Evolutionary conservation across 2,797 vertebrate genomes (phyloP), one percentile per base, ranked within the genome.

Genomic region (Podargus strigoides): DNA sequence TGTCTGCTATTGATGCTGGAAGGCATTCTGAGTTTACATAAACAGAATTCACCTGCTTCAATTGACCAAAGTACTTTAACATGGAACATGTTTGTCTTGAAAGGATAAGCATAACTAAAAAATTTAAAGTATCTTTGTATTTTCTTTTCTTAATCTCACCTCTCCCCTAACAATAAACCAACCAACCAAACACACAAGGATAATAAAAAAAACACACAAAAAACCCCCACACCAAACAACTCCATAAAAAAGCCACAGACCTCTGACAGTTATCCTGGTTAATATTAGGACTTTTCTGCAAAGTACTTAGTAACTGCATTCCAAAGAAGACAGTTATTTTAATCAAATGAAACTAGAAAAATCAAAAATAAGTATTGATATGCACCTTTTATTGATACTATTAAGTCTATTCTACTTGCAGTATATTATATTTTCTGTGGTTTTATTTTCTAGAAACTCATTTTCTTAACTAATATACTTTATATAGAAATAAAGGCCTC

Each of bases 101-200:
- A 77, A 84, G 12, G 1, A 5, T 46, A 86, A 58, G 6, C 18
- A 19, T n/a, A 59, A 81, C 12, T 50, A 60, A 79, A 85, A 63
- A 44, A 12, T 3, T 5, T 58, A 2, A 67, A 42, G 10, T 74
- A n/a, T 4, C 14, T 84, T 23, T 20, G 1, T 13, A 60, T 64
- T 75, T 55, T 42, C 6, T 68, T 63, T 59, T 60, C 30, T 55
- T 46, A 46, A 72, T 15, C 23, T n/a, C n/a, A n/a, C n/a, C 20
- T 3, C 3, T 8, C 10, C 7, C 19, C 19, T 1, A 0, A n/a
- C 30, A 62, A 27, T 34, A 52, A 30, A 34, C 4, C 19, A 41
- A 39, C 8, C 3, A 34, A 49, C 14, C 23, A 47, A 23, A 32
- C 6, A 13, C 47, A 27, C 13, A 42, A 20, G 52, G 4, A 49